Evolutionary conservation across 2,113 vertebrate species (phyloP).

Genomic region (Loxodonta africana): DNA sequence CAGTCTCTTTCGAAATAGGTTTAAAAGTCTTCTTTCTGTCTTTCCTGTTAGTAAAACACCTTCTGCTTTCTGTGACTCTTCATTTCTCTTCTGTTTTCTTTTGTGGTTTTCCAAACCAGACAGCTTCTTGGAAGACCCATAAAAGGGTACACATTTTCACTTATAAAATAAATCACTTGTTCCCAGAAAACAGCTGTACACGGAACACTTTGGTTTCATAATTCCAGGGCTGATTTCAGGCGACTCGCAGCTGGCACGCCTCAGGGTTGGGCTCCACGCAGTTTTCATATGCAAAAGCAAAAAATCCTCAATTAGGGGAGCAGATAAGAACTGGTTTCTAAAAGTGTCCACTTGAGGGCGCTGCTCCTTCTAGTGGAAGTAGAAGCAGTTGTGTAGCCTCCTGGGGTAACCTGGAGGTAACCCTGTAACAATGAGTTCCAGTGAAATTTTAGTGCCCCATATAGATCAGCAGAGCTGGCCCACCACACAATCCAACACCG

Average conservation of each 20-base stretch:
- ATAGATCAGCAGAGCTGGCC: neutral
- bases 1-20: constrained; percentile 36
- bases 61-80: constrained; percentile 28
- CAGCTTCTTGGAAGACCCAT: constrained; percentile 49
- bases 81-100: constrained; percentile 61
- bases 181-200: constrained; percentile 6
- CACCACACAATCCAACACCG: rapidly evolving
- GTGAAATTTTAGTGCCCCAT: neutral
- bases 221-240: constrained; percentile 44
- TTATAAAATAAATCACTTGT: constrained; percentile 26
- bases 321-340: neutral
- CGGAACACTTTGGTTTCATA: neutral
- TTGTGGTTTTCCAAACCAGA: constrained; percentile 62
- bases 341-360: neutral
- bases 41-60: constrained; percentile 36
- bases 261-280: neutral
- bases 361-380: constrained; percentile 23
- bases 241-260: neutral
- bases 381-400: neutral
- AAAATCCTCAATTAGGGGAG: neutral
- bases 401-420: neutral
- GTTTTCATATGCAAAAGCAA: neutral
- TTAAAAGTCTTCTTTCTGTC: constrained; percentile 37
- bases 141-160: constrained; percentile 66
- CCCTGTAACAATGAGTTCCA: neutral